These are phyloP conservation scores for Zoroaster sp. DNA, from an alignment of 53 echinoderm and acorn worm species.

Conservation along the genomic window DNA sequence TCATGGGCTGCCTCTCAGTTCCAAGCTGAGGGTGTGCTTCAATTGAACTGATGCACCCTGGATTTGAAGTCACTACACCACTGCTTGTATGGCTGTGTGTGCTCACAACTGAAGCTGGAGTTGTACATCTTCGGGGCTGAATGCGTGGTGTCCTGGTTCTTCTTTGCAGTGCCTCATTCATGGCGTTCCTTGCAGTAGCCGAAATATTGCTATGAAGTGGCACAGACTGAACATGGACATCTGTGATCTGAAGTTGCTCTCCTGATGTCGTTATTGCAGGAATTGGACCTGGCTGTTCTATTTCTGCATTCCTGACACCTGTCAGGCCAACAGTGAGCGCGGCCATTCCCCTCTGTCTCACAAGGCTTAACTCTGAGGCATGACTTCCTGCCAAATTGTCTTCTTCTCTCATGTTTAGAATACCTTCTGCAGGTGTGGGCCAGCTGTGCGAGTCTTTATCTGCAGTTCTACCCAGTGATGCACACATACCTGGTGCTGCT, in stretches of 20 bases:
- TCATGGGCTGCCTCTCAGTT: neutral
- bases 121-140: neutral
- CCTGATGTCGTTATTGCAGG: neutral
- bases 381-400: neutral
- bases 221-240: conserved; percentile 78
- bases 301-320: neutral
- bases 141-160: conserved; percentile 20
- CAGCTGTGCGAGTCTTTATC: neutral
- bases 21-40: neutral
- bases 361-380: neutral
- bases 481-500: neutral
- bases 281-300: neutral
- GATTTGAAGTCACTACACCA: neutral
- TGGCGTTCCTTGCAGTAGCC: conserved; percentile 39
- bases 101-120: neutral
- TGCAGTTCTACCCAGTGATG: neutral
- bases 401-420: neutral
- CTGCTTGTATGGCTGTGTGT: conserved; percentile 19
- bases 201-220: conserved; percentile 87
- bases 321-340: neutral
- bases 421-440: neutral
- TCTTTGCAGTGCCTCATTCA: conserved; percentile 57
- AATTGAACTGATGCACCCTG: neutral
- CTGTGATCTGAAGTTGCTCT: conserved; percentile 1
- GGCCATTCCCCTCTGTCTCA: conserved; percentile 5